These are phyloP conservation scores for Dryocosmus kuriphilus DNA, from an alignment of 2,888 invertebrate genomes.

Conservation along the genomic window DNA sequence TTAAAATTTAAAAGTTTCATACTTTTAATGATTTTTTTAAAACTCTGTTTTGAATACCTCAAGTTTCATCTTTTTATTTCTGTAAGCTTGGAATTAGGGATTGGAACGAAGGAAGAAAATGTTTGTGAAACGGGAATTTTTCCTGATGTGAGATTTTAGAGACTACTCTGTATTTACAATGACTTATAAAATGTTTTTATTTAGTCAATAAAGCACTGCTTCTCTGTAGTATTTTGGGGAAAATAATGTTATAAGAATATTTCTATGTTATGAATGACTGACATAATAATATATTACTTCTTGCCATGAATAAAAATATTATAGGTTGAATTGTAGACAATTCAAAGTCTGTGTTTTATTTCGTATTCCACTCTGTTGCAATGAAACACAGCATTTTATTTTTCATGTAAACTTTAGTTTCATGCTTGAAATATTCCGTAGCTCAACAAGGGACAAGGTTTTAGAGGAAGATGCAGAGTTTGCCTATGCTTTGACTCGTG, in stretches of 20 bases:
- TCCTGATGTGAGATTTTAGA: no score
- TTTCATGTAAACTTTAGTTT: constrained; percentile 14
- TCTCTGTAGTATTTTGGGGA: neutral
- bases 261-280: neutral
- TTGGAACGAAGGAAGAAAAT: no score
- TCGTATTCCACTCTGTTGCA: neutral
- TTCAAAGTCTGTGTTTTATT: neutral
- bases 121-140: no score
- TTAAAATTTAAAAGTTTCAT: no score
- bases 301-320: neutral
- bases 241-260: neutral
- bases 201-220: no score
- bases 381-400: neutral
- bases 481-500: constrained; percentile 27
- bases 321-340: neutral
- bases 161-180: no score
- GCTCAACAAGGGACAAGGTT: neutral
- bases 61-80: no score
- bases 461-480: constrained; percentile 9
- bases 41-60: no score
- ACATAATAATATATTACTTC: neutral
- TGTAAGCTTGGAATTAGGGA: no score
- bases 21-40: no score
- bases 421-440: constrained; percentile 4
- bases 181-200: no score